phyloP scores from a whole-genome alignment of 2,888 invertebrate species.

The Coenonympha glycerion region DNA sequence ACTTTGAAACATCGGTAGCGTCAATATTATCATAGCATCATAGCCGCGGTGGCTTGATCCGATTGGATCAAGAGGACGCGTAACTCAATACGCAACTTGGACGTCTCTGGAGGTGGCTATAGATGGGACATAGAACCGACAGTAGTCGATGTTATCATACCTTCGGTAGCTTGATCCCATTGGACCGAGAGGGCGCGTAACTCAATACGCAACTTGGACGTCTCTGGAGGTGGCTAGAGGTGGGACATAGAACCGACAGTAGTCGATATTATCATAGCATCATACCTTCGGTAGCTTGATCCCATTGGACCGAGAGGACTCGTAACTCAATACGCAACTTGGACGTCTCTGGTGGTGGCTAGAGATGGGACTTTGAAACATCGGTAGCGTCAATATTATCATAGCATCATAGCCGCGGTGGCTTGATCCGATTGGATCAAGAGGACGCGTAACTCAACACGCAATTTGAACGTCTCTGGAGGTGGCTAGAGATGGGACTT shows the following conservation, averaged over 20 bases:
- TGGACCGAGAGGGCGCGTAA: slow-evolving; percentile 61
- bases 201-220: slow-evolving; percentile 71
- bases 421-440: slow-evolving; percentile 62
- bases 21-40: slow-evolving; percentile 33
- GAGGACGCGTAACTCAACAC: slow-evolving; percentile 67
- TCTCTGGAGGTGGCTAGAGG: slow-evolving; percentile 45
- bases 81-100: slow-evolving; percentile 72
- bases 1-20: neutral
- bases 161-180: slow-evolving; percentile 51
- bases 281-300: too few species aligned
- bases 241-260: too few species aligned
- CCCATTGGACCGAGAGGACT: slow-evolving; percentile 58
- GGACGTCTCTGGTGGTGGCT: slow-evolving; percentile 54
- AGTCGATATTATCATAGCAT: too few species aligned
- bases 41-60: slow-evolving; percentile 47
- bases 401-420: too few species aligned
- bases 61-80: slow-evolving; percentile 59
- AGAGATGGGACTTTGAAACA: too few species aligned
- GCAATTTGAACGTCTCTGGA: slow-evolving; percentile 62
- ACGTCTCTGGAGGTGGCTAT: slow-evolving; percentile 47
- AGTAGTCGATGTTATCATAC: slow-evolving; percentile 41
- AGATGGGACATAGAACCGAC: slow-evolving; percentile 26
- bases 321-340: slow-evolving; percentile 71
- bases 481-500: slow-evolving; percentile 12
- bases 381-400: too few species aligned